Base-by-base conservation (phyloP, 2,888 invertebrate species). In the Phengaris alcon region DNA sequence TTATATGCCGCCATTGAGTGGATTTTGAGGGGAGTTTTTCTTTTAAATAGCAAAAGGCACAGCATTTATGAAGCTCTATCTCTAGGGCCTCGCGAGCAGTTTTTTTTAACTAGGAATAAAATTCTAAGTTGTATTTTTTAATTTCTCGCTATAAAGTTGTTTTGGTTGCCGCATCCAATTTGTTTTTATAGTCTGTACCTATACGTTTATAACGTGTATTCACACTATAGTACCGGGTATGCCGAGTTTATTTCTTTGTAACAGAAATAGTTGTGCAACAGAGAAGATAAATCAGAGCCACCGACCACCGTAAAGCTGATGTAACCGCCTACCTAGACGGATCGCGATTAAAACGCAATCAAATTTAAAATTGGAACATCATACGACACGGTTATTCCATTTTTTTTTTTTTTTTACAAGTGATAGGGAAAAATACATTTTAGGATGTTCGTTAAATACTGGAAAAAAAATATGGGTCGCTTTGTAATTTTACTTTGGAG, bases 321-420 rank as follows among this genome's bases (percentile, higher is more conserved):
- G 70, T 70, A 70, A 70, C 52, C 70, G 70, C 48, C 64, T 64
- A 64, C 64, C 35, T 35, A 64, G 64, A 52, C 64, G 64, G 59
- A 64, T 64, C 64, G 35, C 64, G 64, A 44, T 64, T 64, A 64
- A 64, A 64, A 64, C 64, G 64, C 64, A 15, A 64, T 64, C 35
- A 59, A 59, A 59, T 64, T 64, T 64, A 64, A 64, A 64, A 64
- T 64, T 64, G 64, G 64, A 64, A 13, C 44, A 64, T 64, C 59
- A 64, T 35, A 35, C 35, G 35, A 35, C 64, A 64, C 35, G 64
- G 64, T 64, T 64, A 64, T 22, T 64, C 64, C 64, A 64, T 64
- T 64, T 64, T 12, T 3, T 1, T 3, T 3, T 2, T 52, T 52
- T 52, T 12, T 44, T 44, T 35, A 35, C 3, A 9, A 35, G 64